These are phyloP conservation scores for Hymenopus coronatus DNA, from an alignment of 2,888 invertebrate genomes.

Conservation along the genomic window DNA sequence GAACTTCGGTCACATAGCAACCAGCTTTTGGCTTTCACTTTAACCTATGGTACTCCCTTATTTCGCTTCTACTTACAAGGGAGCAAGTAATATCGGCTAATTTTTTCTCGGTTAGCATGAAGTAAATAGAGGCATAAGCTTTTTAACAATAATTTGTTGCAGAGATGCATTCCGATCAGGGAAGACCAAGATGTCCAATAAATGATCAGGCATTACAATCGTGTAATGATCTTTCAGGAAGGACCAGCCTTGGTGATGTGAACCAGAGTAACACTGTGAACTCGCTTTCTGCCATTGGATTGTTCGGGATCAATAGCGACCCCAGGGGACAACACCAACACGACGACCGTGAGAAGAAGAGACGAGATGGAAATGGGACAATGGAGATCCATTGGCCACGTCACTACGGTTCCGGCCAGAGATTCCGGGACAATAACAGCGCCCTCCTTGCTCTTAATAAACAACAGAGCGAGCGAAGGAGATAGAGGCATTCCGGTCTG, in stretches of 20 bases:
- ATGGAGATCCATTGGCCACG: background rate
- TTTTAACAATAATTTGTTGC: too few species aligned
- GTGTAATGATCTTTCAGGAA: background rate
- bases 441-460: background rate
- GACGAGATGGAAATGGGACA: constrained; percentile 15
- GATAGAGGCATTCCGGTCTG: background rate
- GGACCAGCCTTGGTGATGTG: too few species aligned
- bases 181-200: background rate
- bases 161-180: too few species aligned
- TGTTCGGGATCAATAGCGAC: constrained; percentile 3
- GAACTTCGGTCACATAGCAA: too few species aligned
- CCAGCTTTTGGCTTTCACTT: too few species aligned
- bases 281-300: background rate
- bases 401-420: background rate
- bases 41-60: too few species aligned
- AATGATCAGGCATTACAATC: background rate
- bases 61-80: too few species aligned
- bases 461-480: background rate
- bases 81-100: too few species aligned
- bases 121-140: too few species aligned
- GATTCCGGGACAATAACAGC: constrained; percentile 1
- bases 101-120: too few species aligned
- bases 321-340: background rate
- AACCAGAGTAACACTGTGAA: too few species aligned
- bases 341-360: background rate